These are phyloP conservation scores for Gyrodactylus bullatarudis DNA, from an alignment of 1,140 invertebrate genomes.

Conservation along the genomic window DNA sequence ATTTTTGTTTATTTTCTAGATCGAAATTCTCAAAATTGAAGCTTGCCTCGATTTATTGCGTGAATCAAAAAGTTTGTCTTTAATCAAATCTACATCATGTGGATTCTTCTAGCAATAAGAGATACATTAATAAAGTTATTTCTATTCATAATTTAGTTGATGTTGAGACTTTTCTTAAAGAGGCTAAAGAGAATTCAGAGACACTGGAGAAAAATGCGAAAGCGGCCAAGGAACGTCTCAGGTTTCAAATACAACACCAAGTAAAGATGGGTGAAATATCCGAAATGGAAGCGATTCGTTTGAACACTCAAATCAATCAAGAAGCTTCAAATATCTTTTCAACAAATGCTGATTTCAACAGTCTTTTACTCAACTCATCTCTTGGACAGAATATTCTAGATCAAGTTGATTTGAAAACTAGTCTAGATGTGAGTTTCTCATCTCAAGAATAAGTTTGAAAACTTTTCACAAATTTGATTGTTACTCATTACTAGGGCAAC, in stretches of 20 bases:
- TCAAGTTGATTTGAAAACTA: background rate
- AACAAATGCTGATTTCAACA: background rate
- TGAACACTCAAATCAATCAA: background rate
- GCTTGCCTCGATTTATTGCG: background rate
- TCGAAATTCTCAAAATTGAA: background rate
- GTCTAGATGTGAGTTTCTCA: background rate
- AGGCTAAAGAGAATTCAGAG: background rate
- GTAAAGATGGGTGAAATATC: background rate
- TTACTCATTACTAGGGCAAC: too few species aligned
- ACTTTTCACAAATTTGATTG: too few species aligned
- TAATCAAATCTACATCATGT: too few species aligned
- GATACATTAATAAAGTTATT: too few species aligned
- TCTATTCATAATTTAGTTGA: background rate
- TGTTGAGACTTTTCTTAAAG: background rate
- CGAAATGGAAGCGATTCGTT: background rate
- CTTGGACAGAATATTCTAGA: background rate
- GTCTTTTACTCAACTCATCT: background rate
- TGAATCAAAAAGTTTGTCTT: background rate
- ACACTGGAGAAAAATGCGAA: background rate
- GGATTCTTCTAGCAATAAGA: too few species aligned
- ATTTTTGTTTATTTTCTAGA: background rate
- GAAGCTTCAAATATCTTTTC: background rate
- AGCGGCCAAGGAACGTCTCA: background rate
- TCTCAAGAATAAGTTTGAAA: background rate
- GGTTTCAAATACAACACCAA: background rate